A percentile compares a stretch with the other conserved stretches of the same genome.
Evolutionary conservation across 2,888 invertebrate species (phyloP).

Genomic region (Teleiodes luculella): DNA sequence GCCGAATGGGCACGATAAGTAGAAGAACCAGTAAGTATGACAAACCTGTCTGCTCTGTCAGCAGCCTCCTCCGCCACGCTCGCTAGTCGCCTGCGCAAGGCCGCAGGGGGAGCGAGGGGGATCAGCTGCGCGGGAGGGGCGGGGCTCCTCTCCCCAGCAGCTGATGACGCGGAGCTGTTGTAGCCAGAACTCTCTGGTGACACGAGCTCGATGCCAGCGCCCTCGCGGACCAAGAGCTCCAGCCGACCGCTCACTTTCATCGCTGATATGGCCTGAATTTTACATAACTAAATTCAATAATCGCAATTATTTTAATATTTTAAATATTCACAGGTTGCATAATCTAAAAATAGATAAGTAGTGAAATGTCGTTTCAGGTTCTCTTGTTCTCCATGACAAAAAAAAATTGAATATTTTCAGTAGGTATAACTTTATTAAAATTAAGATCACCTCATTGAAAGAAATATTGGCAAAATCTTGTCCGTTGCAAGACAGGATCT

Average conservation of each 20-base stretch:
- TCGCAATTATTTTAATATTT: no score
- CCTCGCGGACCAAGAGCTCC: slow-evolving; percentile 86
- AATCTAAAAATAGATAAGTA: no score
- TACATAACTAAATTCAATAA: no score
- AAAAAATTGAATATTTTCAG: no score
- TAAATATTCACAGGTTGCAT: no score
- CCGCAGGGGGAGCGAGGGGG: slow-evolving; percentile 69
- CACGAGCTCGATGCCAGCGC: slow-evolving; percentile 87
- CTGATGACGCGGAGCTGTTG: slow-evolving; percentile 90
- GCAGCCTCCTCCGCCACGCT: slow-evolving; percentile 86
- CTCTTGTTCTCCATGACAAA: no score
- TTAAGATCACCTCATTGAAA: slow-evolving; percentile 85
- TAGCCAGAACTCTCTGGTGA: slow-evolving; percentile 91
- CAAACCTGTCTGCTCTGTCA: slow-evolving; percentile 78
- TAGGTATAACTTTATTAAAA: not conserved
- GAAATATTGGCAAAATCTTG: slow-evolving; percentile 86
- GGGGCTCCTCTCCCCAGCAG: slow-evolving; percentile 83
- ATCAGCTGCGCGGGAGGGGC: slow-evolving; percentile 68
- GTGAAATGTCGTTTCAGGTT: no score
- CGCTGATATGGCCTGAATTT: slow-evolving; percentile 86
- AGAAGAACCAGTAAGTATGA: no score
- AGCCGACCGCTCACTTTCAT: slow-evolving; percentile 88
- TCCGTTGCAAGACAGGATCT: slow-evolving; percentile 93
- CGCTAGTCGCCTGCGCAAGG: slow-evolving; percentile 82
- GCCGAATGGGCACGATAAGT: no score